Evolutionary conservation across 2,797 vertebrate genomes (phyloP).

Genomic region (Pipistrellus pygmaeus): DNA sequence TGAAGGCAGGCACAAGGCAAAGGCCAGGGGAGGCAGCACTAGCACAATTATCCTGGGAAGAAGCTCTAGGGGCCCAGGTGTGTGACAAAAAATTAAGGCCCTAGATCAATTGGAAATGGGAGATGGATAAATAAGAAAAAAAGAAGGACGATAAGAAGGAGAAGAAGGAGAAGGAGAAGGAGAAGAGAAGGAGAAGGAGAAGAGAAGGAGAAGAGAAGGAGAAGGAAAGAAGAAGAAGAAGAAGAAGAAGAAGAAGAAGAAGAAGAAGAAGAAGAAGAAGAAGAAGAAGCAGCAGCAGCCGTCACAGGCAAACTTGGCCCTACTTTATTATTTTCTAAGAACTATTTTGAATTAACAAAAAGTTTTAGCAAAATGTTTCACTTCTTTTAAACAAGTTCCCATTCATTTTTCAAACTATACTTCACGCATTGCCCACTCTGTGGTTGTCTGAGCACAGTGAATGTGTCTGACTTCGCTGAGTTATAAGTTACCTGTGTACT

Average conservation of each 20-base stretch:
- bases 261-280: background rate
- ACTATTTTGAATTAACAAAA: background rate
- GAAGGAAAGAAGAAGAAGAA: background rate
- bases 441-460: background rate
- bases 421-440: background rate
- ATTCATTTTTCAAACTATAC: background rate
- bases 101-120: background rate
- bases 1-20: rapidly evolving
- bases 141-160: background rate
- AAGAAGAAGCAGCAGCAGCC: no score
- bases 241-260: background rate
- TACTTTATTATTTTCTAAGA: background rate
- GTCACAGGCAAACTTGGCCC: background rate
- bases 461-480: background rate
- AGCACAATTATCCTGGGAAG: background rate
- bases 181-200: background rate
- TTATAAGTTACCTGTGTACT: background rate
- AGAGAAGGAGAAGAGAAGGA: rapidly evolving
- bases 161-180: background rate
- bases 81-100: background rate
- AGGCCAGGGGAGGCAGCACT: background rate
- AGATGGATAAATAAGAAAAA: background rate
- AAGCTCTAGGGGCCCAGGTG: background rate
- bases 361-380: background rate
- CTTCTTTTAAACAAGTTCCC: background rate